phyloP scores from a whole-genome alignment of 2,888 invertebrate species.

The Amiota communis region DNA sequence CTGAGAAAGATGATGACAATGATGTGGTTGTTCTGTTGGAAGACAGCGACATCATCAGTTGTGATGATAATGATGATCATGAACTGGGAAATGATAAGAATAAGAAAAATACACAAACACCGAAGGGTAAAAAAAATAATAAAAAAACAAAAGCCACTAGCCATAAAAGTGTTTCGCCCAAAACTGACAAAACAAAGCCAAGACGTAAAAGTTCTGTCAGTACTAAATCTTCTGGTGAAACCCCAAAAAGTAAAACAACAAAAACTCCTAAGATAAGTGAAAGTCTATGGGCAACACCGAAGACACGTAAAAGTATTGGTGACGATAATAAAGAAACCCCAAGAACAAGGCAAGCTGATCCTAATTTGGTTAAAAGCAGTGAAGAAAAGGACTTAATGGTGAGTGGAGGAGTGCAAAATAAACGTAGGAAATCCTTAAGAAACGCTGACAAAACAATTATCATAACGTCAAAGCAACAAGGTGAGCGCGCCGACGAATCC shows the following conservation, averaged over 20 bases:
- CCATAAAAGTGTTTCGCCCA: neutral
- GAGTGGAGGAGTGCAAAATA: slow-evolving; percentile 49
- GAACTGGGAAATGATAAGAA: neutral
- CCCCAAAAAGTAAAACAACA: slow-evolving; percentile 7
- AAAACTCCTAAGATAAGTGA: slow-evolving; percentile 19
- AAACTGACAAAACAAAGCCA: neutral
- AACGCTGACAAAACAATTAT: slow-evolving; percentile 29
- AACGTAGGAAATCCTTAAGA: slow-evolving; percentile 55
- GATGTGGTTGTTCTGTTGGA: slow-evolving; percentile 34
- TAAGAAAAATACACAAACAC: slow-evolving; percentile 1
- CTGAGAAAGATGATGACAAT: slow-evolving; percentile 35
- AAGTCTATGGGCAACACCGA: neutral
- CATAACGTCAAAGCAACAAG: neutral
- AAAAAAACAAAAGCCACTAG: slow-evolving; percentile 9
- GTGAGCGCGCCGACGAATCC: slow-evolving; percentile 47
- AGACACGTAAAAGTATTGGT: slow-evolving; percentile 42
- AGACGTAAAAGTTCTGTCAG: too few relatives aligned
- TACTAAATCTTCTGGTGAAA: too few relatives aligned
- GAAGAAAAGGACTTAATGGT: slow-evolving; percentile 25
- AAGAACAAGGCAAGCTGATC: neutral
- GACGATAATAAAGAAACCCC: neutral
- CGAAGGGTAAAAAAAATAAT: neutral
- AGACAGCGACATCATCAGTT: neutral
- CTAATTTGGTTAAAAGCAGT: neutral
- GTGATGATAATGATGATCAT: neutral